Percentiles rank a stretch among this genome's conserved stretches.
Conservation (phyloP, 2,113 vertebrate species). For the Thymallus thymallus region DNA sequence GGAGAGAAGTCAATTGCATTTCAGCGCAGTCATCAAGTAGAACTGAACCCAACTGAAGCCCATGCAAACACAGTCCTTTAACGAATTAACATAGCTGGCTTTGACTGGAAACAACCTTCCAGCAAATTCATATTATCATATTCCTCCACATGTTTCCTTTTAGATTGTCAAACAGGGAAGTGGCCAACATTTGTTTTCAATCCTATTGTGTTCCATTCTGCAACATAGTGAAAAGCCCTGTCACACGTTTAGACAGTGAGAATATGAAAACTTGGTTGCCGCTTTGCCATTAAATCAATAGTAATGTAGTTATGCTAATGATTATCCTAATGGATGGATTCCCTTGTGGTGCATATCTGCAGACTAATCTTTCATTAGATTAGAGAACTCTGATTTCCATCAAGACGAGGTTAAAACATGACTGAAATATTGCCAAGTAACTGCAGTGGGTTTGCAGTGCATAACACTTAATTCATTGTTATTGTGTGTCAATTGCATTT, state of each 20-base stretch:
- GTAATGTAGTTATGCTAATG: conserved; percentile 2
- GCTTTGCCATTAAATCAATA: not conserved
- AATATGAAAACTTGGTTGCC: not conserved
- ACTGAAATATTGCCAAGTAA: not conserved
- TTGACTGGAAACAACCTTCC: conserved; percentile 43
- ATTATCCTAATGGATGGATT: not conserved
- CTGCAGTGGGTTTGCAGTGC: not conserved
- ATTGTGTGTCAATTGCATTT: not conserved
- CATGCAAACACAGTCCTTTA: conserved; percentile 34
- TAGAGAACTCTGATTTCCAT: not conserved
- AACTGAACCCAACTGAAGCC: conserved; percentile 34
- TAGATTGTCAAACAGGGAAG: conserved; percentile 32
- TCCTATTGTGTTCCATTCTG: conserved; percentile 26
- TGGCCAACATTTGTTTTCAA: conserved; percentile 43
- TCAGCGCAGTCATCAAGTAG: conserved; percentile 42
- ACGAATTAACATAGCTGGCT: conserved; percentile 62
- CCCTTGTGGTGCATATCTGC: not conserved
- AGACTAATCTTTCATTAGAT: not conserved
- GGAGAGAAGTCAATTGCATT: conserved; percentile 40
- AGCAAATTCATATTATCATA: conserved; percentile 64
- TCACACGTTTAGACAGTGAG: conserved; percentile 26
- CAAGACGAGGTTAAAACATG: not conserved
- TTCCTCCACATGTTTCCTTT: conserved; percentile 62
- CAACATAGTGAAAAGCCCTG: conserved; percentile 19
- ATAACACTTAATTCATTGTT: not conserved